phyloP scores from a whole-genome alignment of 2,888 invertebrate species.

The Amphipoea lucens region DNA sequence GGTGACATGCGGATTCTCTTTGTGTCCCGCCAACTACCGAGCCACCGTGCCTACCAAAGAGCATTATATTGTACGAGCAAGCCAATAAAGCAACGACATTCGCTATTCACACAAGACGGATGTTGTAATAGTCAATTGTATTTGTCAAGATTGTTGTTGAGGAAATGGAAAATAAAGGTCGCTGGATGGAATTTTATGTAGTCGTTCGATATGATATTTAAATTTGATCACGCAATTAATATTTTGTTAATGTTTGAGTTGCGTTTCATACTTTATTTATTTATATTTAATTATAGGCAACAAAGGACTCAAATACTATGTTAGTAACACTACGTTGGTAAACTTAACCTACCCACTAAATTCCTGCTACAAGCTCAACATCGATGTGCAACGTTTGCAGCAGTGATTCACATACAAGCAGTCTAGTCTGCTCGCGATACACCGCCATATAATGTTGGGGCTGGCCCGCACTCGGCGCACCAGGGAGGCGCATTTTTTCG shows the following conservation, averaged over 20 bases:
- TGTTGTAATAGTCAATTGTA: conserved; percentile 58
- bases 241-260: not conserved
- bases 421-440: too few species aligned
- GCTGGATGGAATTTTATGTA: conserved; percentile 30
- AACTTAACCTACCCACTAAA: too few species aligned
- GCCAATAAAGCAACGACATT: conserved; percentile 67
- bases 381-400: too few species aligned
- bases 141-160: conserved; percentile 49
- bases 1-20: conserved; percentile 82
- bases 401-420: too few species aligned
- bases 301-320: too few species aligned
- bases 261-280: not conserved
- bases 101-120: conserved; percentile 67
- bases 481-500: too few species aligned
- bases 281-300: too few species aligned
- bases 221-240: conserved; percentile 25
- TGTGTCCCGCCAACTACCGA: conserved; percentile 67
- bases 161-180: conserved; percentile 54
- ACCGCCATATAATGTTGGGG: too few species aligned
- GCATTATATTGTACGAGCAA: conserved; percentile 74
- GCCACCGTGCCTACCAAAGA: conserved; percentile 64
- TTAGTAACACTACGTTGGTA: too few species aligned
- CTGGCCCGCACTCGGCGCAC: too few species aligned
- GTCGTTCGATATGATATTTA: conserved; percentile 20
- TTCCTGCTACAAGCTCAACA: too few species aligned